Conservation (phyloP, 2,888 invertebrate species). For the Dione vanillae region DNA sequence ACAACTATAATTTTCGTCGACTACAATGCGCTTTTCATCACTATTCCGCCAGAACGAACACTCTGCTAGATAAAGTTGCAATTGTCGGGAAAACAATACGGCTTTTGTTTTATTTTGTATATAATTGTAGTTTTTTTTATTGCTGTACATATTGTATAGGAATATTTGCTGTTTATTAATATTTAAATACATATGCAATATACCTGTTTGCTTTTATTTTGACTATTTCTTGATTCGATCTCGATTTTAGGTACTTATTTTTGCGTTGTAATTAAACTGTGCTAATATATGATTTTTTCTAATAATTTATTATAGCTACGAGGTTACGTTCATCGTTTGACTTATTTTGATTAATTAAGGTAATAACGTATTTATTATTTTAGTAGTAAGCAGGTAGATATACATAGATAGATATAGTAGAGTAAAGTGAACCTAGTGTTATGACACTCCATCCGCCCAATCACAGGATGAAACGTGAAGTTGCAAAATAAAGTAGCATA, state of each 20-base stretch:
- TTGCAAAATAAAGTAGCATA: too few species aligned
- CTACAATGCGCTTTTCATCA: constrained; percentile 20
- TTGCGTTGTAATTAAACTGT: too few species aligned
- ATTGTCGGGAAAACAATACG: constrained; percentile 23
- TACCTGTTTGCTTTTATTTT: neutral
- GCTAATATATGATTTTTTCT: too few species aligned
- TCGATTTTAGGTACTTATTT: neutral
- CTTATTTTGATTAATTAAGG: too few species aligned
- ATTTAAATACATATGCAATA: constrained; percentile 3
- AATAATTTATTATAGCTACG: too few species aligned
- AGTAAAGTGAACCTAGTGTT: too few species aligned
- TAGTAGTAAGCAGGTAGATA: too few species aligned
- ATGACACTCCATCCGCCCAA: too few species aligned
- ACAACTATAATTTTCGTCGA: constrained; percentile 26
- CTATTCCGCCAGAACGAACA: constrained; percentile 8
- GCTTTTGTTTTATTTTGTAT: constrained; percentile 27
- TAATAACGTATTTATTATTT: too few species aligned
- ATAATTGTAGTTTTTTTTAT: constrained; percentile 25
- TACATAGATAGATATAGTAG: too few species aligned
- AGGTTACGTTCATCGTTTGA: too few species aligned
- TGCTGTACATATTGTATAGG: neutral
- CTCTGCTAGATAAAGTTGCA: constrained; percentile 26
- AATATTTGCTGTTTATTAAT: constrained; percentile 15
- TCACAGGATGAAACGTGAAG: too few species aligned
- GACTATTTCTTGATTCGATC: neutral